A percentile compares a stretch with the other conserved stretches of the same genome.
phyloP scores from a whole-genome alignment of 2,797 vertebrate species.

The Naso thynnoides region DNA sequence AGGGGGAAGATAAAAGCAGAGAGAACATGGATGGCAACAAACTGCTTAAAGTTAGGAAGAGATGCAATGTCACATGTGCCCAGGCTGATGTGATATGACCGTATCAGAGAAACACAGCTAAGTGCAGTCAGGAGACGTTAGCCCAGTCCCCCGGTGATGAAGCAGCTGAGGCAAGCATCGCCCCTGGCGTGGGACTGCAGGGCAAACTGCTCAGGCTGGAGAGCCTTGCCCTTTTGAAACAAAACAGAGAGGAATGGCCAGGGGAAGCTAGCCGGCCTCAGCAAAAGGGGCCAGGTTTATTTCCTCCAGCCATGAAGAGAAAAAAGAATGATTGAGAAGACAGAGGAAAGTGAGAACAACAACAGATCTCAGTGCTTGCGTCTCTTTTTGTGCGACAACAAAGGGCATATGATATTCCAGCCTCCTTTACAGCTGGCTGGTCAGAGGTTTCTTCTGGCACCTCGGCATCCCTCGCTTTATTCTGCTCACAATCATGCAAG shows the following conservation, averaged over 20 bases:
- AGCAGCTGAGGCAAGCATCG: conserved; percentile 93
- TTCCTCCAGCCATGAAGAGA: conserved; percentile 73
- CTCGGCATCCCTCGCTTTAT: conserved; percentile 42
- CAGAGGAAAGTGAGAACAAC: conserved; percentile 84
- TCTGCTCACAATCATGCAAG: conserved; percentile 53
- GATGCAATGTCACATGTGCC: conserved; percentile 92
- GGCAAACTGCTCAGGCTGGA: conserved; percentile 87
- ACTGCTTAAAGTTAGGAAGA: conserved; percentile 84
- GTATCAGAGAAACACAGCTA: conserved; percentile 96
- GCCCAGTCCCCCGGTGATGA: conserved; percentile 90
- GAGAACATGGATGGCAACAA: conserved; percentile 65
- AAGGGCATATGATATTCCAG: conserved; percentile 81
- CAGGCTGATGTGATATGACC: conserved; percentile 95
- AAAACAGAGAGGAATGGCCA: conserved; percentile 84
- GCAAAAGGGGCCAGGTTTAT: conserved; percentile 79
- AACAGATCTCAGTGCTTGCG: conserved; percentile 74
- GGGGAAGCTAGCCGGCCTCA: conserved; percentile 76
- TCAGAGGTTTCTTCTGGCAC: conserved; percentile 72
- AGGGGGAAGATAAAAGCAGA: conserved; percentile 59
- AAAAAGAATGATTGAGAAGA: conserved; percentile 75
- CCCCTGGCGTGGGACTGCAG: conserved; percentile 89
- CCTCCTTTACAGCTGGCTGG: conserved; percentile 69
- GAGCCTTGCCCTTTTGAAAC: conserved; percentile 95
- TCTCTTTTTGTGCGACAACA: conserved; percentile 80
- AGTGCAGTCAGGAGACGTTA: conserved; percentile 98